Evolutionary conservation across 1,140 invertebrate genomes (phyloP).

Genomic region (Drosophila albomicans): DNA sequence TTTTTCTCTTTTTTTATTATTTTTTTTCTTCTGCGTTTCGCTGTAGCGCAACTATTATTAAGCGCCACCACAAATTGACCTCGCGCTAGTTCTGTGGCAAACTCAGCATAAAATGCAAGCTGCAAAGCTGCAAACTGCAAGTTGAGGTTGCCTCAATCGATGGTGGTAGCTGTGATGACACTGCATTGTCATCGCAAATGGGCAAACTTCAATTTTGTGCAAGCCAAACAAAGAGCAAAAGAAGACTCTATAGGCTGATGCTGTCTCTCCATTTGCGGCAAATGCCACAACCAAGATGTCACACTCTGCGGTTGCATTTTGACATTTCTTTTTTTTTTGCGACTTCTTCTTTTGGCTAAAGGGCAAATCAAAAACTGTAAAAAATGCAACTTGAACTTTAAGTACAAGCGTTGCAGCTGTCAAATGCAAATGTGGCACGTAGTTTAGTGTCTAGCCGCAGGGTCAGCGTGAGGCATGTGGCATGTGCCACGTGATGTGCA

Average conservation of each 20-base stretch:
- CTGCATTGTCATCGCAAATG: constrained; percentile 37
- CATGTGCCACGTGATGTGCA: neutral
- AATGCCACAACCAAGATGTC: constrained; percentile 31
- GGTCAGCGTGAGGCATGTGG: neutral
- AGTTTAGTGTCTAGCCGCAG: constrained; percentile 14
- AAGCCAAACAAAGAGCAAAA: constrained; percentile 24
- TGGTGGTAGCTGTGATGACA: constrained; percentile 26
- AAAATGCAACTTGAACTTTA: constrained; percentile 25
- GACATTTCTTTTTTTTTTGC: constrained; percentile 13
- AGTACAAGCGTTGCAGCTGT: constrained; percentile 10
- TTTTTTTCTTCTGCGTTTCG: neutral
- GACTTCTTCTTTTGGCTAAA: constrained; percentile 12
- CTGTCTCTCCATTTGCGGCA: neutral
- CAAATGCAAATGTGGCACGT: constrained; percentile 36
- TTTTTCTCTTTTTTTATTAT: constrained; percentile 35
- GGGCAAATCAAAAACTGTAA: constrained; percentile 14
- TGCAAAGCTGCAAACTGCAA: constrained; percentile 16
- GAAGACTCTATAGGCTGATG: neutral
- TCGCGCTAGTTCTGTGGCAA: constrained; percentile 52
- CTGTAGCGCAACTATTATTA: constrained; percentile 53
- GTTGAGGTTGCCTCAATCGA: neutral
- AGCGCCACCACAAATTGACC: constrained; percentile 66
- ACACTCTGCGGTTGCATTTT: constrained; percentile 8
- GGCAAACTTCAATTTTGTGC: constrained; percentile 56
- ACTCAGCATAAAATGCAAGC: constrained; percentile 36